These are phyloP conservation scores for Agrenia bidenticulata DNA, from an alignment of 2,888 invertebrate species.

Conservation along the genomic window DNA sequence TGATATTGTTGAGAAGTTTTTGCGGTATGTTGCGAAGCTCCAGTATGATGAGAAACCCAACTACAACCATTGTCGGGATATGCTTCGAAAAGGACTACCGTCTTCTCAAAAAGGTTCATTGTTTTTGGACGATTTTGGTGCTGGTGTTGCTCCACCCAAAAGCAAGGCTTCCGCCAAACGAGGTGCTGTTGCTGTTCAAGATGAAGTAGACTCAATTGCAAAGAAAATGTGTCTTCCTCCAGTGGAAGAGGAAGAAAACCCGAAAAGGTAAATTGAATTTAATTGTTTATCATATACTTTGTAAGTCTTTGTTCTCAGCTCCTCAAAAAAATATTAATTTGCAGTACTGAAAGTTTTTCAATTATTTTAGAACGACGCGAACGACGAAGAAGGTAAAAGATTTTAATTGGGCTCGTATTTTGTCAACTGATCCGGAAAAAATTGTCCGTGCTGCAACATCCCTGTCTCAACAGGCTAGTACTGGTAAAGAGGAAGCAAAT, in stretches of 20 bases:
- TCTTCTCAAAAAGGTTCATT: constrained; percentile 44
- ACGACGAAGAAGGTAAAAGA: constrained; percentile 54
- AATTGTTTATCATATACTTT: background rate
- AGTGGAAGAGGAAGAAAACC: constrained; percentile 39
- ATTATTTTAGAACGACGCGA: constrained; percentile 43
- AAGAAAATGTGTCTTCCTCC: constrained; percentile 41
- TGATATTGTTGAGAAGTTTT: constrained; percentile 61
- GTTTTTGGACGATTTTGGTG: constrained; percentile 47
- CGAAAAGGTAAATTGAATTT: constrained; percentile 46
- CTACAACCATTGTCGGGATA: constrained; percentile 69
- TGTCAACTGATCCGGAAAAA: constrained; percentile 67
- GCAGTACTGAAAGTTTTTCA: background rate
- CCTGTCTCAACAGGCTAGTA: constrained; percentile 38
- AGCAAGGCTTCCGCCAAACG: constrained; percentile 33
- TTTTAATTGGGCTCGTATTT: constrained; percentile 69
- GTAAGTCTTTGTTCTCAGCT: background rate
- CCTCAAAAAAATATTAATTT: too few species aligned
- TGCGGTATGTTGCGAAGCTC: constrained; percentile 69
- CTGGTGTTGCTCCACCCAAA: constrained; percentile 34
- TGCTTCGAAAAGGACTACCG: constrained; percentile 67
- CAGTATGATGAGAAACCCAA: constrained; percentile 74
- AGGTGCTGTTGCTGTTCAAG: constrained; percentile 21
- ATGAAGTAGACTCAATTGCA: constrained; percentile 34
- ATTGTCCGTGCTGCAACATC: constrained; percentile 57
- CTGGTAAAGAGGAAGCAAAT: constrained; percentile 37